These are phyloP conservation scores for Phainopepla nitens DNA, from an alignment of 2,113 vertebrate genomes.

Conservation along the genomic window DNA sequence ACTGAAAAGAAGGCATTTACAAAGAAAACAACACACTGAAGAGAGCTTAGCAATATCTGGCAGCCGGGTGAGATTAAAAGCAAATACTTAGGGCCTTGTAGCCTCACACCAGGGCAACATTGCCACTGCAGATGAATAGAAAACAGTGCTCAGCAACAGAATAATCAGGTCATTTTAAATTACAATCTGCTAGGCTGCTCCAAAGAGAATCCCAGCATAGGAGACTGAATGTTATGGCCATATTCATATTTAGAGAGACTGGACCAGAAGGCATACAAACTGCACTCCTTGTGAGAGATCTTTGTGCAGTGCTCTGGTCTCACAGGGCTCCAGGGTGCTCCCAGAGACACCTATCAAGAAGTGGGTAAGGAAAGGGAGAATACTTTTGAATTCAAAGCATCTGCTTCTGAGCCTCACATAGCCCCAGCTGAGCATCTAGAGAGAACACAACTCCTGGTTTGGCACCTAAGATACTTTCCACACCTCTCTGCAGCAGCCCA, in stretches of 20 bases:
- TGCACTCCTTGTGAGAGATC: background rate
- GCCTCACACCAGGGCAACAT: background rate
- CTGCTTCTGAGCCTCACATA: background rate
- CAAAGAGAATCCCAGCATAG: background rate
- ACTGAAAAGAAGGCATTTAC: background rate
- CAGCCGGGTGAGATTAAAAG: background rate
- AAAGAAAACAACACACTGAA: background rate
- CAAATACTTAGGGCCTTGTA: accelerated
- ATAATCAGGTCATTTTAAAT: background rate
- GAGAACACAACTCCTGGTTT: background rate
- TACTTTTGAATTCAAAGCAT: background rate
- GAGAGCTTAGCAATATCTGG: background rate
- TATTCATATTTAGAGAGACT: background rate
- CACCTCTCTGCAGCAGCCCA: background rate
- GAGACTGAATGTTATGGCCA: background rate
- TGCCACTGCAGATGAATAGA: background rate
- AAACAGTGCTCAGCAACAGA: background rate
- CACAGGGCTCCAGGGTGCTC: background rate
- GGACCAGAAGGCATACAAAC: background rate
- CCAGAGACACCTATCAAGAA: background rate
- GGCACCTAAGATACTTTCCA: background rate
- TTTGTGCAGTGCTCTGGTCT: background rate
- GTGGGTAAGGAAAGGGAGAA: background rate
- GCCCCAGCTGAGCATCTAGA: background rate
- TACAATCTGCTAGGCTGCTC: background rate